phyloP scores from a whole-genome alignment of 1,140 invertebrate species.

The Drosophila takahashii region DNA sequence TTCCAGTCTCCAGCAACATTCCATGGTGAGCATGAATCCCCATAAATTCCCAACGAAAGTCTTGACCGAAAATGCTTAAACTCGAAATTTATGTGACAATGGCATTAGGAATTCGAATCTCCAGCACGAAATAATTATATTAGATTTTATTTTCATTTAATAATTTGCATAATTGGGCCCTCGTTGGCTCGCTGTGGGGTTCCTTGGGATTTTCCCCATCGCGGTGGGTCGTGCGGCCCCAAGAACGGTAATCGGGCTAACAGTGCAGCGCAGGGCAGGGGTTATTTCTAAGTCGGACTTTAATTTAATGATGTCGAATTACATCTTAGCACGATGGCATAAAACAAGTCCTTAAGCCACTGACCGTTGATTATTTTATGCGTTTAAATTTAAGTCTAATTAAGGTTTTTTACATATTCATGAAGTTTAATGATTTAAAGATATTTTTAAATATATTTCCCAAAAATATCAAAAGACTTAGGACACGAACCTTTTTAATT shows the following conservation, averaged over 20 bases:
- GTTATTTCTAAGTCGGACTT: neutral
- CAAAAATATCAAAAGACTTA: conserved; percentile 16
- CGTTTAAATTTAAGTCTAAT: too few species aligned
- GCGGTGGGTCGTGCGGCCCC: conserved; percentile 32
- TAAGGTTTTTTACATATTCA: too few species aligned
- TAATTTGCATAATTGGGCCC: conserved; percentile 63
- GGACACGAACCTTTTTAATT: conserved; percentile 15
- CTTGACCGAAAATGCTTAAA: conserved; percentile 71
- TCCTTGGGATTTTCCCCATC: conserved; percentile 14
- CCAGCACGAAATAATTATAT: conserved; percentile 61
- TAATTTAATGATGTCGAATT: neutral
- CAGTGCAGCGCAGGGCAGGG: conserved; percentile 11
- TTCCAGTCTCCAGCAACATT: conserved; percentile 44
- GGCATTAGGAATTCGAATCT: conserved; percentile 65
- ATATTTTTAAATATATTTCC: too few species aligned
- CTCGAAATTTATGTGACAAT: conserved; percentile 71
- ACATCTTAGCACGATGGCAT: neutral
- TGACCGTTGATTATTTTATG: too few species aligned
- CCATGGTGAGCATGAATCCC: conserved; percentile 52
- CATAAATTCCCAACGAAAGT: conserved; percentile 58
- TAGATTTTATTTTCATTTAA: conserved; percentile 57
- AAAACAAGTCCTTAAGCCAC: too few species aligned
- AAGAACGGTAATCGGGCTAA: conserved; percentile 28
- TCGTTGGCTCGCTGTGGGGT: conserved; percentile 17
- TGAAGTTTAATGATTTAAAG: too few species aligned